Evolutionary conservation across 2,888 invertebrate genomes (phyloP), one percentile per base, ranked within the genome.

Genomic region (Incurvaria masculella): DNA sequence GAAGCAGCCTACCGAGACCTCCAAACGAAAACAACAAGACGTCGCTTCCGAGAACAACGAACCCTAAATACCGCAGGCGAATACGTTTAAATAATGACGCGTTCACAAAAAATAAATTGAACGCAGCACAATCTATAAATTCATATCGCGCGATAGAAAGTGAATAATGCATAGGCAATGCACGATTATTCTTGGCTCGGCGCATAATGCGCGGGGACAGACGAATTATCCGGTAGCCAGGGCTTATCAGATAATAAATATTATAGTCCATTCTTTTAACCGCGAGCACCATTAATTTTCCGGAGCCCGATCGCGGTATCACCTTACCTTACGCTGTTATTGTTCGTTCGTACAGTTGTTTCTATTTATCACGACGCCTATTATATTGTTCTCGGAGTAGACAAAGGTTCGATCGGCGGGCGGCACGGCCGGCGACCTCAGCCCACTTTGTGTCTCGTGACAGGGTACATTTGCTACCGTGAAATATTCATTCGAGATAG

Each of bases 191-290:
- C 33, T 33, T n/a, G 6, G 62, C 61, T 63, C 60, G 59, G 60
- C 57, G 68, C 69, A 71, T 69, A 72, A 73, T 73, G 68, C 69
- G 61, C 59, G 60, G 67, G 63, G 72, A 72, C 74, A 72, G 66
- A 72, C 69, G 72, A 71, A 74, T 75, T 71, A 69, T 68, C 72
- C 76, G 62, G 78, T 78, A 78, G 78, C 76, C 63, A 60, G 51
- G 64, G 65, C 68, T 72, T 75, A 78, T 78, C 78, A 69, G 74
- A 78, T 78, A 74, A 76, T 75, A 76, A 76, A 78, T 76, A 76
- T 76, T 74, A 69, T 70, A 65, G 70, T 66, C 72, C 73, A 75
- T 78, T 78, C 76, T 78, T 78, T 78, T 76, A 73, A 72, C 69
- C 68, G 72, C 69, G 72, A 65, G 68, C 65, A 72, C 73, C 76